Evolutionary conservation across 2,113 vertebrate genomes (phyloP), one percentile per base, ranked within the genome.

Genomic region (Beaufortia kweichowensis): DNA sequence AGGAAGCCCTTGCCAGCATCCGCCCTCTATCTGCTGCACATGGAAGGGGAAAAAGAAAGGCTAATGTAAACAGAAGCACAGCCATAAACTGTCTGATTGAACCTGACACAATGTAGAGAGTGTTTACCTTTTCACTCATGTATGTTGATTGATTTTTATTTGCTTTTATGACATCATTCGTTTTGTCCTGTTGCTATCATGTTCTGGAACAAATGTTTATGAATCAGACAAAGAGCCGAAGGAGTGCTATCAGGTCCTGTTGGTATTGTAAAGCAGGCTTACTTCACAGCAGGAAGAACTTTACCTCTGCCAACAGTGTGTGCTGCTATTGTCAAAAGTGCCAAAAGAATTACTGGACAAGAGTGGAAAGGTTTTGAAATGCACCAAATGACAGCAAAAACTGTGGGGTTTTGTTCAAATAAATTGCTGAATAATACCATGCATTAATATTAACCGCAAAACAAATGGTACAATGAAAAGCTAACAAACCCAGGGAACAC

Each of bases 1-100:
- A 92, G 80, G 94, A 94, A 94, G 90, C 90, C 88, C 89, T 93
- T 89, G 87, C 89, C 91, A 89, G 91, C 90, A 91, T 88, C 91
- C 91, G 90, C 92, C 93, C 90, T 86, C 87, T 91, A 82, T 90
- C 85, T 89, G 86, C 87, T 84, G 81, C 79, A 83, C 69, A 84
- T 70, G 86, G 85, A 87, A 87, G 84, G 86, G 82, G 83, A 78
- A 81, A 85, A 79, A 84, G 77, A 75, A 77, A 78, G 5, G 74
- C 78, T 85, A 84, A 83, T 77, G 76, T 84, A 85, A 87, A 87
- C 84, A 84, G 8, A 74, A 59, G 24, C 28, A 24, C 24, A 53
- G 68, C 76, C 76, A 79, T 77, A 79, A 81, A 85, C 68, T 48
- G 26, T 64, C 41, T 31, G 67, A 76, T 28, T 66, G 2, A 69